Conservation (phyloP, 1,140 invertebrate genomes). For the Episyrphus balteatus region DNA sequence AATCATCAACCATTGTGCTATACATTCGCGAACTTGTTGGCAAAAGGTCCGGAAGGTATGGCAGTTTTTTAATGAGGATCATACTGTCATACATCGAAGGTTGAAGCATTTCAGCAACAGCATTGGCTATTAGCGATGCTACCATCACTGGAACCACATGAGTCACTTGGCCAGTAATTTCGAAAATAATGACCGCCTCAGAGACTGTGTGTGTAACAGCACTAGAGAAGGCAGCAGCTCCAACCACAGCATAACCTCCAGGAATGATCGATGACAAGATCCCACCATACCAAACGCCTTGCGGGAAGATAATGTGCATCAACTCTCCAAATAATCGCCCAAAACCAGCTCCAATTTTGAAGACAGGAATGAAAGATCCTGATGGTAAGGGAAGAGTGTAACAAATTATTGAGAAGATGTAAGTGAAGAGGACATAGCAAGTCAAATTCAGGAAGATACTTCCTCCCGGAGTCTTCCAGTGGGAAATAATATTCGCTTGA, state of each 20-base stretch:
- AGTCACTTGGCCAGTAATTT: slow-evolving; percentile 96
- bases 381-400: slow-evolving; percentile 92
- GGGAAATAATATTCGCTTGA: slow-evolving; percentile 69
- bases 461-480: slow-evolving; percentile 79
- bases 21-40: slow-evolving; percentile 65
- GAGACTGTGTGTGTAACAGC: slow-evolving; percentile 96
- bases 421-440: slow-evolving; percentile 79
- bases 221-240: slow-evolving; percentile 93
- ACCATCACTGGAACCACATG: slow-evolving; percentile 96
- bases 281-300: slow-evolving; percentile 77
- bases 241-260: slow-evolving; percentile 81
- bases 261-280: slow-evolving; percentile 81
- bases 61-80: slow-evolving; percentile 93
- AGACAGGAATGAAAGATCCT: slow-evolving; percentile 93
- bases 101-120: slow-evolving; percentile 81
- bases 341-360: slow-evolving; percentile 87
- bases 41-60: slow-evolving; percentile 68
- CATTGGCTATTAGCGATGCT: slow-evolving; percentile 87
- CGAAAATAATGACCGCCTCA: slow-evolving; percentile 95
- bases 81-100: slow-evolving; percentile 98
- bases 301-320: slow-evolving; percentile 87
- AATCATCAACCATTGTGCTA: slow-evolving; percentile 88
- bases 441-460: slow-evolving; percentile 83
- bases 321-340: slow-evolving; percentile 85
- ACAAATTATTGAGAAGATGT: slow-evolving; percentile 83